Percentiles rank a stretch among this genome's conserved stretches.
phyloP scores from a whole-genome alignment of 2,797 vertebrate species.

The Acanthornis magna region DNA sequence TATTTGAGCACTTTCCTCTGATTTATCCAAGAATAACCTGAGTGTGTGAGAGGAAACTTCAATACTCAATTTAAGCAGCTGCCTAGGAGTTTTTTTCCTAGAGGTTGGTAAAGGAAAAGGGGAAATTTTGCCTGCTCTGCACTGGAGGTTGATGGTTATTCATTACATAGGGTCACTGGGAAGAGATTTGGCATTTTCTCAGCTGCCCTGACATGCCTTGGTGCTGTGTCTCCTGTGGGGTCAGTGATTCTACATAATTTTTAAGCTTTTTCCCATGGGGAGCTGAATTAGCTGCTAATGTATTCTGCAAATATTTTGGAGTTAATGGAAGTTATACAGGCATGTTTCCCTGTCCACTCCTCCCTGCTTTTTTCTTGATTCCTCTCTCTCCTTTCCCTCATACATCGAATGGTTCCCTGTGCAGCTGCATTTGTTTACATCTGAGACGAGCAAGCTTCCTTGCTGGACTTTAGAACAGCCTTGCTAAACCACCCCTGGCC shows the following conservation, averaged over 20 bases:
- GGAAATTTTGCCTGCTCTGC: neutral
- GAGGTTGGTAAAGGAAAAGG: neutral
- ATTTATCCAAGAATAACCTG: constrained; percentile 48
- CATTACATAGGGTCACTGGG: neutral
- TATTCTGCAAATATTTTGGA: neutral
- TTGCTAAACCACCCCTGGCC: neutral
- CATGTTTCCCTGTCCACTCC: neutral
- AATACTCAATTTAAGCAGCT: constrained; percentile 9
- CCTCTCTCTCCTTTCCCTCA: neutral
- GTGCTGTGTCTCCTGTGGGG: neutral
- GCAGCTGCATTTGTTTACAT: neutral
- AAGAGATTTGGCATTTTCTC: neutral
- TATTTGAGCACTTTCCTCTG: constrained; percentile 38
- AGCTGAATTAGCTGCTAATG: neutral
- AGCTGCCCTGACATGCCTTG: neutral
- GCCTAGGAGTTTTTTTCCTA: neutral
- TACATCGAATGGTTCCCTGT: neutral
- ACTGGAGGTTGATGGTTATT: neutral
- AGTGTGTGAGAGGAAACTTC: constrained; percentile 32
- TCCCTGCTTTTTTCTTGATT: neutral
- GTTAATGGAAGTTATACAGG: neutral
- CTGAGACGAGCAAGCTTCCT: neutral
- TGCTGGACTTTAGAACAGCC: neutral
- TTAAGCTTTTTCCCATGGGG: neutral
- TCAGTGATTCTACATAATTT: neutral